phyloP scores from a whole-genome alignment of 2,888 invertebrate species.

The Kuschelorhynchus macadamiae region DNA sequence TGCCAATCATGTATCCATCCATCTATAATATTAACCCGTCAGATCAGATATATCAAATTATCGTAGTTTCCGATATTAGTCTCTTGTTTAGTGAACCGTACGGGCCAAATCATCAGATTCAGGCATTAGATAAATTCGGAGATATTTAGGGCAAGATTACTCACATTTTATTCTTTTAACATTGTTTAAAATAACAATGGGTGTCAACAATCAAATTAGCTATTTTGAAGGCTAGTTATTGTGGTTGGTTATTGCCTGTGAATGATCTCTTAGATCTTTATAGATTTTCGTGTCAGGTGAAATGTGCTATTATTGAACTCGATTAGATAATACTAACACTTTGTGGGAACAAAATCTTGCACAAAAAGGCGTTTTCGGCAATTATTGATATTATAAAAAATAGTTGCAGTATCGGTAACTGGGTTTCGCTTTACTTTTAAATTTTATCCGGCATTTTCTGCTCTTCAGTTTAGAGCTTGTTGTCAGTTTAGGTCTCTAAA shows the following conservation, averaged over 20 bases:
- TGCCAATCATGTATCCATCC: slow-evolving; percentile 53
- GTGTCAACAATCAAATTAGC: slow-evolving; percentile 20
- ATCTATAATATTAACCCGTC: slow-evolving; percentile 39
- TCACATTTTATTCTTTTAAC: slow-evolving; percentile 17
- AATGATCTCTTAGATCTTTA: neutral
- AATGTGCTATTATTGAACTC: no score
- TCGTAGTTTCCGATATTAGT: slow-evolving; percentile 30
- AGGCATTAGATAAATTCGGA: slow-evolving; percentile 27
- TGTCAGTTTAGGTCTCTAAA: no score
- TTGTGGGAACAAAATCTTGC: no score
- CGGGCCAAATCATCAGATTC: slow-evolving; percentile 40
- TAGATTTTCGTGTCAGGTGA: neutral
- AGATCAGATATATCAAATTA: slow-evolving; percentile 43
- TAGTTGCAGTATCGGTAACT: no score
- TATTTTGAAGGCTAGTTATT: slow-evolving; percentile 22
- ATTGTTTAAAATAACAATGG: slow-evolving; percentile 23
- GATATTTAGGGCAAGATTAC: slow-evolving; percentile 19
- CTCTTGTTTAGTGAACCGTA: slow-evolving; percentile 39
- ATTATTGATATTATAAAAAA: no score
- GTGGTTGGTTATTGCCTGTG: neutral
- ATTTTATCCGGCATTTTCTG: no score
- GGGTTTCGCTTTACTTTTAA: no score
- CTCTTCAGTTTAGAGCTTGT: no score
- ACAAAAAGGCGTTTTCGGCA: no score
- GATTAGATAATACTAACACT: no score